Conservation (phyloP, 2,113 vertebrate species). For the Nansenia antarctica region DNA sequence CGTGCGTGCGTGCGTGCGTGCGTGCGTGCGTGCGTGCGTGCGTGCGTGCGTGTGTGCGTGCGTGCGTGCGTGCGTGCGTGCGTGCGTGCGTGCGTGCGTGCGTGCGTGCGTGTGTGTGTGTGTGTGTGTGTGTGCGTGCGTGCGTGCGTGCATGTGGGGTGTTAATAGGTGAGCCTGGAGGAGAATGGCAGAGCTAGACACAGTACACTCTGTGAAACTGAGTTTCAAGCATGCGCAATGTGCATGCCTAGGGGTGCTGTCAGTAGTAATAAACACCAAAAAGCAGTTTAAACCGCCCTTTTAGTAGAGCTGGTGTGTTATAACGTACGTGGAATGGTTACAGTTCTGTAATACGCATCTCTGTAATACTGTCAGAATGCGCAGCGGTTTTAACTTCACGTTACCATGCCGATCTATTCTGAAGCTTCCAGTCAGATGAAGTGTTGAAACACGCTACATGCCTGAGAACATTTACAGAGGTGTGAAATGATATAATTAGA, state of each 20-base stretch:
- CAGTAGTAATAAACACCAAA: not conserved
- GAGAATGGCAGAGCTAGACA: not conserved
- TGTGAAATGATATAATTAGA: conserved; percentile 1
- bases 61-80: not conserved
- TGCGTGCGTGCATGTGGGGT: not conserved
- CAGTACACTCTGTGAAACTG: not conserved
- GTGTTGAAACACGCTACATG: no score
- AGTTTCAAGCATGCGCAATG: no score
- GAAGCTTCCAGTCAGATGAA: no score
- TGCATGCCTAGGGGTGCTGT: not conserved
- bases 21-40: not conserved
- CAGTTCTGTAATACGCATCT: no score
- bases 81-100: not conserved
- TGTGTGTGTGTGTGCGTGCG: not conserved
- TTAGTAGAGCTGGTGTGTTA: no score
- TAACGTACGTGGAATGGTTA: no score
- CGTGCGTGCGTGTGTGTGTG: not conserved
- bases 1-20: not conserved
- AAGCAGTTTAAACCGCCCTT: no score
- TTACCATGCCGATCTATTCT: no score
- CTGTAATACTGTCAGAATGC: no score
- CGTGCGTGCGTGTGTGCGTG: not conserved
- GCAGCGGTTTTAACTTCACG: no score
- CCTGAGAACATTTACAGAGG: not conserved
- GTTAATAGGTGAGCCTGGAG: not conserved